A percentile compares a stretch with the other conserved stretches of the same genome.
phyloP scores from a whole-genome alignment of 2,113 vertebrate genomes.

The Daphoenositta chrysoptera region DNA sequence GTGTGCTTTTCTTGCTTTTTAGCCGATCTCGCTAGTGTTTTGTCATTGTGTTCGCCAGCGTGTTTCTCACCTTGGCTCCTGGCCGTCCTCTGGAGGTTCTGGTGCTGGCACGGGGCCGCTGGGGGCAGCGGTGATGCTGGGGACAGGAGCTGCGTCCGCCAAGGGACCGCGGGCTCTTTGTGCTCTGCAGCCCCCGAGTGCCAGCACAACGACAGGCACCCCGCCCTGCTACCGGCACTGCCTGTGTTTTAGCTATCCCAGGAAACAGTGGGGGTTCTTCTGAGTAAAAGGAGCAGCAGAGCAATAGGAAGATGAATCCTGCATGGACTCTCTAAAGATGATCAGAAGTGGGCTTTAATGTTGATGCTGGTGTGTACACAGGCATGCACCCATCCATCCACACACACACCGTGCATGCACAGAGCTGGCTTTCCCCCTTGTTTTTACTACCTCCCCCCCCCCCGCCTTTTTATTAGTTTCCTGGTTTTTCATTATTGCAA shows the following conservation, averaged over 20 bases:
- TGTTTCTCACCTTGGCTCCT: conserved; percentile 65
- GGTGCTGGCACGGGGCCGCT: conserved; percentile 30
- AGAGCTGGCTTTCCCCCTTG: neutral
- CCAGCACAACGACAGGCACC: neutral
- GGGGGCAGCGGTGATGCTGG: neutral
- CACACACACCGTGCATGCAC: rapidly evolving
- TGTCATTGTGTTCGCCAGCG: neutral
- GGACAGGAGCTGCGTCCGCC: neutral
- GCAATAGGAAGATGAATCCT: neutral
- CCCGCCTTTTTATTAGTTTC: neutral
- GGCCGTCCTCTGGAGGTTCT: conserved; percentile 54
- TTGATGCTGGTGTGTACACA: rapidly evolving
- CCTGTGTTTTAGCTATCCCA: neutral
- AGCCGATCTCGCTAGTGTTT: conserved; percentile 23
- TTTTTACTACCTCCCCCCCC: rapidly evolving
- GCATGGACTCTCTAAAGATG: neutral
- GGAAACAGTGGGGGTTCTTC: no score
- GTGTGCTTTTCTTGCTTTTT: conserved; percentile 60
- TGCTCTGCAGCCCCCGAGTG: neutral
- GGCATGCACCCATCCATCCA: rapidly evolving
- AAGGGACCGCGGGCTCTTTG: neutral
- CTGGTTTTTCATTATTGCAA: neutral
- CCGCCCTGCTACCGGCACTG: neutral
- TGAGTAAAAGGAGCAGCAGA: neutral
- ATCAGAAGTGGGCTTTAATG: no score